These are phyloP conservation scores for Sebastes ruberrimus DNA, from an alignment of 2,797 vertebrate species.

Conservation along the genomic window DNA sequence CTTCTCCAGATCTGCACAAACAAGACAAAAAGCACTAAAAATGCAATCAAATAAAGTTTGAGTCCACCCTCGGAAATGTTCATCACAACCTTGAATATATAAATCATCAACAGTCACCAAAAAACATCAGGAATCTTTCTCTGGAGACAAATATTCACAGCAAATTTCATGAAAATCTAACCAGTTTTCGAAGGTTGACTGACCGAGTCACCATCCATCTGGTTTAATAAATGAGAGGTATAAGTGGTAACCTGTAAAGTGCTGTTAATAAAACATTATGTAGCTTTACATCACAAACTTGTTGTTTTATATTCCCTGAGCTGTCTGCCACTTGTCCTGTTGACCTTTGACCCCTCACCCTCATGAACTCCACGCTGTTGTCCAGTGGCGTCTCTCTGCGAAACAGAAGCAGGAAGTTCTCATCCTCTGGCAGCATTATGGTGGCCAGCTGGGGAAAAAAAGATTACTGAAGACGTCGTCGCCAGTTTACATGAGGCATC, in stretches of 20 bases:
- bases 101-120: background rate
- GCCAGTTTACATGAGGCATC: background rate
- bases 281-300: no score
- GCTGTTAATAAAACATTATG: no score
- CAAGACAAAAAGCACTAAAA: background rate
- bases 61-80: background rate
- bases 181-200: background rate
- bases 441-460: constrained; percentile 82
- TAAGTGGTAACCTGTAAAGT: no score
- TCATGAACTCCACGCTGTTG: constrained; percentile 96
- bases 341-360: constrained; percentile 82
- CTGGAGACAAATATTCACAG: background rate
- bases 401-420: constrained; percentile 93
- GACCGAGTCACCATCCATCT: background rate
- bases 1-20: constrained; percentile 88
- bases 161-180: background rate
- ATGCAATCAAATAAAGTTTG: background rate
- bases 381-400: constrained; percentile 90
- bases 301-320: no score
- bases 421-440: constrained; percentile 87
- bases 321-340: background rate
- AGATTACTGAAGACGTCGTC: background rate
- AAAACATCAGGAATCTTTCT: background rate
- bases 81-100: background rate
- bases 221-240: no score